These are phyloP conservation scores for Caenorhabditis elegans DNA, from an alignment of 1,140 invertebrate genomes.

Conservation along the genomic window DNA sequence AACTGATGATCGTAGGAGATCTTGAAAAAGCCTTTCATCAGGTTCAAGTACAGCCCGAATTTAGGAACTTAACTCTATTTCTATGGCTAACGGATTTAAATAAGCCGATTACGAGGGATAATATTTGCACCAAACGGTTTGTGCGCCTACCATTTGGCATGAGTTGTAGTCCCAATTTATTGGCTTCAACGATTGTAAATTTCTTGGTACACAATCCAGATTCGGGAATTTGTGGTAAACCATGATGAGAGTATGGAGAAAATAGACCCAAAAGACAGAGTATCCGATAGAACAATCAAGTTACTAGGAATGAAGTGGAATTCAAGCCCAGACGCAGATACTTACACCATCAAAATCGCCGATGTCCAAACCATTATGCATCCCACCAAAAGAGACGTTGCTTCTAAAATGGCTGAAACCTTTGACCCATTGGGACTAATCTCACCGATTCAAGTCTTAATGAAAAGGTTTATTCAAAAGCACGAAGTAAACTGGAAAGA, in stretches of 20 bases:
- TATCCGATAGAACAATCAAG: not conserved
- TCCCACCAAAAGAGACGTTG: too few species aligned
- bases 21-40: conserved; percentile 49
- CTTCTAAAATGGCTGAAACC: not conserved
- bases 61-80: conserved; percentile 43
- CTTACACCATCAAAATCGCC: not conserved
- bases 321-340: not conserved
- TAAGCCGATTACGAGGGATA: not conserved
- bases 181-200: not conserved
- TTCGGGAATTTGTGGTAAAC: conserved; percentile 40
- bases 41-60: conserved; percentile 9
- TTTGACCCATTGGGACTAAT: conserved; percentile 39
- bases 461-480: conserved; percentile 36
- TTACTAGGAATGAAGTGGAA: conserved; percentile 38
- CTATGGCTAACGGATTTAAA: conserved; percentile 40
- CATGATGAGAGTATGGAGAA: not conserved
- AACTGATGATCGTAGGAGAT: conserved; percentile 35
- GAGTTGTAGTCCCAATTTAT: conserved; percentile 16
- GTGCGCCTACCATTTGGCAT: conserved; percentile 36
- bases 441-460: not conserved
- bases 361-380: not conserved
- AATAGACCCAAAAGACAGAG: conserved; percentile 24
- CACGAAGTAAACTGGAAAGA: conserved; percentile 10
- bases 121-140: conserved; percentile 26
- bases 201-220: not conserved